Evolutionary conservation across 1,140 invertebrate genomes (phyloP), one percentile per base, ranked within the genome.

Genomic region (Diachasmimorpha longicaudata): DNA sequence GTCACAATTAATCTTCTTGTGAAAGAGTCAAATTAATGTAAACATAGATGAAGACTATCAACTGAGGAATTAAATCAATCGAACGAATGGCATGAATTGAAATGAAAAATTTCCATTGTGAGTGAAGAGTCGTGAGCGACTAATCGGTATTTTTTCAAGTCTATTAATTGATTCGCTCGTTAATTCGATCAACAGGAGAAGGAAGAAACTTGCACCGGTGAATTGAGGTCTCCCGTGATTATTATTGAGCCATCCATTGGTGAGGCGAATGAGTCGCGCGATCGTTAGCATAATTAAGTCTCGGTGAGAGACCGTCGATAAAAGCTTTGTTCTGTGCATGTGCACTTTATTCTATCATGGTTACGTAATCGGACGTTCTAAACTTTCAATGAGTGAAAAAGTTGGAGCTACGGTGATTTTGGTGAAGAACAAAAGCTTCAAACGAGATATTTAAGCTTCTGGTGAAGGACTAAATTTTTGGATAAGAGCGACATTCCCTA

Each of bases 261-360:
- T 36, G 48, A 21, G 19, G 14, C 67, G 8, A 70, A 70, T 74
- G 66, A 58, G 21, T 31, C n/a, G 19, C 37, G 37, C 37, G 39
- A 37, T 77, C 76, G 44, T 73, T 75, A 75, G 55, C 69, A 75
- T 78, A 75, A 78, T 78, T 73, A 70, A 68, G 58, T 37, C 31
- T 72, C 72, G 36, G 74, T 77, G 66, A 72, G 66, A 72, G 71
- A 67, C 14, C 55, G 68, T 55, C 55, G 58, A 78, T 78, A 75
- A 75, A 72, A 23, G 69, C 70, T 36, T 36, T 72, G 70, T 19
- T 36, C 46, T 55, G 25, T 58, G 16, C 42, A 52, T 48, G 13
- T 31, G 19, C 19, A 63, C 23, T 63, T 63, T 14, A 25, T 14
- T 63, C 19, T 4, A 25, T 31, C 14, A 25, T 25, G 16, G n/a